These are phyloP conservation scores for Moxostoma hubbsi DNA, from an alignment of 2,797 vertebrate species.

Conservation along the genomic window DNA sequence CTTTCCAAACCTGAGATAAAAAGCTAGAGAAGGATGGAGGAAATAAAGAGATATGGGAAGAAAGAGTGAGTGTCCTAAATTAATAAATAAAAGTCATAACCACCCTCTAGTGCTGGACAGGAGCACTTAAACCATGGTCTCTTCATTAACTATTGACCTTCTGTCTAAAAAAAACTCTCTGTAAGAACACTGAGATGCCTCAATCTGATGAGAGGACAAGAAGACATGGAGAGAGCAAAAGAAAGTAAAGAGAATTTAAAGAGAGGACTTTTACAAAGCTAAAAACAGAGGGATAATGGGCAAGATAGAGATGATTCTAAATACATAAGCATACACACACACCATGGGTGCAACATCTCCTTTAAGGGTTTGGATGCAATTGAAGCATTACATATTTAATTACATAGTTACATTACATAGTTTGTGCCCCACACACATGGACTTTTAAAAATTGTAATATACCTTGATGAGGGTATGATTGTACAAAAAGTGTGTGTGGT, in stretches of 20 bases:
- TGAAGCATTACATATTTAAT: no score
- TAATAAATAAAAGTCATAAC: conserved; percentile 81
- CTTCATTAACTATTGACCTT: conserved; percentile 85
- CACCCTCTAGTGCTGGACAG: conserved; percentile 72
- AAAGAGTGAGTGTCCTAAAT: conserved; percentile 72
- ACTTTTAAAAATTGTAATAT: neutral
- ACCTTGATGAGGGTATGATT: neutral
- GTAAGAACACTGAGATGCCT: conserved; percentile 12
- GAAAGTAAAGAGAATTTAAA: neutral
- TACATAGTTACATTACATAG: no score
- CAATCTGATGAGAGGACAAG: conserved; percentile 58
- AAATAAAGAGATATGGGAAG: conserved; percentile 56
- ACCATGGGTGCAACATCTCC: no score
- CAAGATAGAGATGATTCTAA: conserved; percentile 33
- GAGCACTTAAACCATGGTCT: conserved; percentile 81
- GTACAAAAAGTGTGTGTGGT: no score
- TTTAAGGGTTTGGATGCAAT: no score
- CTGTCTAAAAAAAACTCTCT: conserved; percentile 66
- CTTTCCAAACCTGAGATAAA: conserved; percentile 60
- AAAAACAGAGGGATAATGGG: conserved; percentile 14
- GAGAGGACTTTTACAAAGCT: neutral
- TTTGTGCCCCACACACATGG: neutral
- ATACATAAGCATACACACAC: neutral
- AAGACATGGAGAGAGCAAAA: neutral
- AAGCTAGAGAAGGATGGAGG: conserved; percentile 1